Evolutionary conservation across 2,888 invertebrate species (phyloP).

Genomic region (Tenthredo amoena): DNA sequence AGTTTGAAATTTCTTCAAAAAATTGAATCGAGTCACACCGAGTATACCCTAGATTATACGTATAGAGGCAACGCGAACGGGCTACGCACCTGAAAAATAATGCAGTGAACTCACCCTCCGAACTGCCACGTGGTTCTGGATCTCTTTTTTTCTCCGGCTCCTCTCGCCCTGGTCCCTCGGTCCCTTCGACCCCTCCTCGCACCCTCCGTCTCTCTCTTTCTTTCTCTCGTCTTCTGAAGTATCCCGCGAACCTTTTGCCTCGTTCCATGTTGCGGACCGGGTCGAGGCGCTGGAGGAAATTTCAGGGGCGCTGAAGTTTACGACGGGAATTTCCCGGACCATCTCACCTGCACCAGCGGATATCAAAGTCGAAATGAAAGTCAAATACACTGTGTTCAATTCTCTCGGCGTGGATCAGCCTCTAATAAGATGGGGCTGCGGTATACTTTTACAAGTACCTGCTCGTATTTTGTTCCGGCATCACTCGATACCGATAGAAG

Average conservation of each 20-base stretch:
- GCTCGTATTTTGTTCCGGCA: background rate
- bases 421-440: background rate
- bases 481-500: background rate
- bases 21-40: background rate
- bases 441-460: background rate
- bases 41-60: background rate
- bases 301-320: constrained; percentile 38
- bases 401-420: background rate
- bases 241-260: constrained; percentile 13
- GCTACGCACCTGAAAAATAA: constrained; percentile 40
- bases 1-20: background rate
- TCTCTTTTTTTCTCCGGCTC: background rate
- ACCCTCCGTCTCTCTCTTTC: background rate
- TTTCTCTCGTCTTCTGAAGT: background rate
- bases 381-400: background rate
- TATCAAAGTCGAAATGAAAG: constrained; percentile 42
- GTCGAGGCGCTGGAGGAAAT: constrained; percentile 9
- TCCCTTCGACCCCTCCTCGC: background rate
- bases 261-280: background rate
- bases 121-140: background rate
- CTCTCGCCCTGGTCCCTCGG: background rate
- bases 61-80: background rate
- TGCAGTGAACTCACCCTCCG: constrained; percentile 38
- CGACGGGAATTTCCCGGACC: constrained; percentile 42
- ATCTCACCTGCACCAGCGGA: constrained; percentile 51